Conservation (phyloP, 1,140 invertebrate species). For the roundworm (Caenorhabditis elegans) region DNA sequence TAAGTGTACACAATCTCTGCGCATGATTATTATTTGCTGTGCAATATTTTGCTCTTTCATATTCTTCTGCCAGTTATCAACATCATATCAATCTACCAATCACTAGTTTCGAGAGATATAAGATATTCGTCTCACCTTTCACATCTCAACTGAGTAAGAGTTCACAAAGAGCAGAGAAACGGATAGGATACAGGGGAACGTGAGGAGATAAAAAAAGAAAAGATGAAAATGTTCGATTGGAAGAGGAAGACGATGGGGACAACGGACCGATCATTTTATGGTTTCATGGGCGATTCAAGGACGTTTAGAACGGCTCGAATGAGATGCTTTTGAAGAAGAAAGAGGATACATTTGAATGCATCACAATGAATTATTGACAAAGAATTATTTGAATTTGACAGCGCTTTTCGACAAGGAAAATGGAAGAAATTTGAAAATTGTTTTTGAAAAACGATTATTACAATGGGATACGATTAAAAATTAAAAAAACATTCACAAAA, state of each 20-base stretch:
- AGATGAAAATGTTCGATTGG: background rate
- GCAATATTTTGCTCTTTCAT: background rate
- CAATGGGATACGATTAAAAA: no score
- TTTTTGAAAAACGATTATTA: no score
- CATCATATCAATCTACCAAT: conserved; percentile 8
- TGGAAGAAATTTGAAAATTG: no score
- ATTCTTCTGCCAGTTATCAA: background rate
- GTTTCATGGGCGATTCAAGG: background rate
- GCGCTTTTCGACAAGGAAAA: no score
- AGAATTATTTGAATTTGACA: no score
- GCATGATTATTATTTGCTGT: conserved; percentile 11
- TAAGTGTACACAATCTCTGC: background rate
- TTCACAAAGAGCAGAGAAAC: background rate
- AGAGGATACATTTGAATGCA: no score
- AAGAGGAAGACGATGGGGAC: background rate
- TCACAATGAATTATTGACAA: no score
- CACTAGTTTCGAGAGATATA: background rate
- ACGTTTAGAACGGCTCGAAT: background rate
- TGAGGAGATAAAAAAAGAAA: background rate
- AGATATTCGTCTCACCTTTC: background rate
- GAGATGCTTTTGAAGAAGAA: no score
- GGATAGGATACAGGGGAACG: background rate
- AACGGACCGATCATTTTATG: background rate
- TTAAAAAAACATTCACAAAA: no score
- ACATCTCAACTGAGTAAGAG: background rate